phyloP scores from a whole-genome alignment of 2,113 vertebrate species.

The Ivindomyrus marchei region DNA sequence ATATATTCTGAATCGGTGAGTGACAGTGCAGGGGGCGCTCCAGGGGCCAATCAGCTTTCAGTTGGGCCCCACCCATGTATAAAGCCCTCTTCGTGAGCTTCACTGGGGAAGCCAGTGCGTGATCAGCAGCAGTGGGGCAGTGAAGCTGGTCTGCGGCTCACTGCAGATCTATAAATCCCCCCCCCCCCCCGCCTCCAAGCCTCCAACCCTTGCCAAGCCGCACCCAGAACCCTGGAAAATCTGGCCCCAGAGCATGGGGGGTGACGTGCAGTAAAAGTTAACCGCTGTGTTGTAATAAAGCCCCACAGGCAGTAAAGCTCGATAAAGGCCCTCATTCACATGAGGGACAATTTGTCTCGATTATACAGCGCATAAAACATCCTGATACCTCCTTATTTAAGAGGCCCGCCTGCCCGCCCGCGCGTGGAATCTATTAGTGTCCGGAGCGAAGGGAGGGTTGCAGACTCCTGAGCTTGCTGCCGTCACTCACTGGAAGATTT shows the following conservation, averaged over 20 bases:
- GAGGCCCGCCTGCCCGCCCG: not conserved
- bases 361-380: conserved; percentile 17
- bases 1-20: not conserved
- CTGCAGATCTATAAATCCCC: conserved; percentile 42
- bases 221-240: conserved; percentile 15
- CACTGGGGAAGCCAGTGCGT: not conserved
- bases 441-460: not conserved
- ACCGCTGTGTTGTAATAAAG: conserved; percentile 40
- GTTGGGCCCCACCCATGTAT: not conserved
- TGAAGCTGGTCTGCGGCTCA: conserved; percentile 39
- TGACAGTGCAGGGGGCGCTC: not conserved
- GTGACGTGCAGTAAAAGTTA: conserved; percentile 43
- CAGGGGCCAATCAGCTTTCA: not conserved
- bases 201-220: not conserved
- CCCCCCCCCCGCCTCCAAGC: conserved; percentile 23
- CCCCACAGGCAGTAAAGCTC: conserved; percentile 36
- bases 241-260: conserved; percentile 27
- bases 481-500: not conserved
- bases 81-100: not conserved
- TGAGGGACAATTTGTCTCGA: not conserved
- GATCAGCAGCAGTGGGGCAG: conserved; percentile 12
- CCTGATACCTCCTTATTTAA: not conserved
- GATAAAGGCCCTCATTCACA: conserved; percentile 32
- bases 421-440: not conserved
- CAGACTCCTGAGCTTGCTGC: not conserved